Evolutionary conservation across 2,888 invertebrate species (phyloP).

Genomic region (Eilema griseolum): DNA sequence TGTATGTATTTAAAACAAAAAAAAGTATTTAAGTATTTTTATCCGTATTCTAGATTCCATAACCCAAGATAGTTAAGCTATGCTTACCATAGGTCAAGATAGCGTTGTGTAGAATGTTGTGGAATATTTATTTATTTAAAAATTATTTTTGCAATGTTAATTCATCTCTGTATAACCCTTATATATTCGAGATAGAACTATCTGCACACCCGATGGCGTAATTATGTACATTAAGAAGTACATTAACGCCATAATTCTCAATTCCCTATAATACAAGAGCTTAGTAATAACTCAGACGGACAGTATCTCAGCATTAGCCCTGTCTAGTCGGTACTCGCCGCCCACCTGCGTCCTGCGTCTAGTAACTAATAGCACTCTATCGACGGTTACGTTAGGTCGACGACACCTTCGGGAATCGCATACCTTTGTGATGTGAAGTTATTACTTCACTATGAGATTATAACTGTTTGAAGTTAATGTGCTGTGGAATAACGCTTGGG

Average conservation of each 20-base stretch:
- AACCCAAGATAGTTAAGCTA: no score
- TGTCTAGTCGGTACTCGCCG: slow-evolving; percentile 6
- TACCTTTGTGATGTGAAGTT: neutral
- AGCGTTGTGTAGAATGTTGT: no score
- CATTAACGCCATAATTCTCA: neutral
- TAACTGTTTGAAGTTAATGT: neutral
- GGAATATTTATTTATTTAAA: no score
- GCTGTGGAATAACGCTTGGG: neutral
- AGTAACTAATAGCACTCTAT: slow-evolving; percentile 24
- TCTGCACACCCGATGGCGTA: neutral
- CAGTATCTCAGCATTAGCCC: slow-evolving; percentile 19
- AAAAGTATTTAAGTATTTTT: no score
- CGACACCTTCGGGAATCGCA: slow-evolving; percentile 16
- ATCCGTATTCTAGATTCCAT: no score
- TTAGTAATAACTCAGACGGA: neutral
- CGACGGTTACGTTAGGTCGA: slow-evolving; percentile 17
- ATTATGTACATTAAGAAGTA: neutral
- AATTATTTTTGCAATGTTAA: no score
- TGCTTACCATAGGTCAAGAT: no score
- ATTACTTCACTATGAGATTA: neutral
- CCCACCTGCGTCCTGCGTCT: slow-evolving; percentile 24
- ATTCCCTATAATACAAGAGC: neutral
- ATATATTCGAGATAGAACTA: neutral
- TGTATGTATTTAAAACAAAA: no score
- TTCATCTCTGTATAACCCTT: no score